A percentile compares a stretch with the other conserved stretches of the same genome.
These are phyloP conservation scores for Phoxinus dragarum DNA, from an alignment of 2,797 vertebrate genomes.

Conservation along the genomic window DNA sequence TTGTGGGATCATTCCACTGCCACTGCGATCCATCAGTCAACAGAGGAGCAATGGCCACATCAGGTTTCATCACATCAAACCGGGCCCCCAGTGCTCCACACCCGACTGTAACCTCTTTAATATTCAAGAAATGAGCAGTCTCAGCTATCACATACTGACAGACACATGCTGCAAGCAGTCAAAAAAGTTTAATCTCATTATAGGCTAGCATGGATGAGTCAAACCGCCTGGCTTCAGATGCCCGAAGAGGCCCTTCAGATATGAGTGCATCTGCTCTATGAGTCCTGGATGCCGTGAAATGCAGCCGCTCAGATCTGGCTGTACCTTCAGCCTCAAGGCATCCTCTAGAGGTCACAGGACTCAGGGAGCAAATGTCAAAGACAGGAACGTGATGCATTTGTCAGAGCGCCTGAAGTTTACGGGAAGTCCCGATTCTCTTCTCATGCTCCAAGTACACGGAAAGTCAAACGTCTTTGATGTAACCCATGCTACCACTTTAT, in stretches of 20 bases:
- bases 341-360: slow-evolving; percentile 23
- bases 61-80: slow-evolving; percentile 46
- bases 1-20: slow-evolving; percentile 20
- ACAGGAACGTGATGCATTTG: slow-evolving; percentile 6
- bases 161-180: slow-evolving; percentile 56
- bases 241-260: slow-evolving; percentile 42
- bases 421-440: not conserved
- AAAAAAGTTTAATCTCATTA: slow-evolving; percentile 57
- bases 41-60: slow-evolving; percentile 20
- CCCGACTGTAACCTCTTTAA: slow-evolving; percentile 39
- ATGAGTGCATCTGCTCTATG: slow-evolving; percentile 13
- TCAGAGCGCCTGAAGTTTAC: slow-evolving; percentile 28
- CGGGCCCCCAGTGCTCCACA: slow-evolving; percentile 17
- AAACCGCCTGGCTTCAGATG: slow-evolving; percentile 41
- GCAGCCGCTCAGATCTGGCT: slow-evolving; percentile 4
- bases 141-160: slow-evolving; percentile 49
- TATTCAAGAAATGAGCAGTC: slow-evolving; percentile 47
- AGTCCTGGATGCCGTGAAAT: slow-evolving; percentile 27
- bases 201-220: slow-evolving; percentile 43
- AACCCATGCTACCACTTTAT: not conserved
- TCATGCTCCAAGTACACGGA: not conserved
- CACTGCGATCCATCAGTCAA: slow-evolving; percentile 34
- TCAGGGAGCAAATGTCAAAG: slow-evolving; percentile 20
- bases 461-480: slow-evolving; percentile 4
- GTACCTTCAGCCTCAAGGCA: slow-evolving; percentile 13